A percentile compares a stretch with the other conserved stretches of the same genome.
Conservation (phyloP, 2,113 vertebrate genomes). For the Leucopsar rothschildi region DNA sequence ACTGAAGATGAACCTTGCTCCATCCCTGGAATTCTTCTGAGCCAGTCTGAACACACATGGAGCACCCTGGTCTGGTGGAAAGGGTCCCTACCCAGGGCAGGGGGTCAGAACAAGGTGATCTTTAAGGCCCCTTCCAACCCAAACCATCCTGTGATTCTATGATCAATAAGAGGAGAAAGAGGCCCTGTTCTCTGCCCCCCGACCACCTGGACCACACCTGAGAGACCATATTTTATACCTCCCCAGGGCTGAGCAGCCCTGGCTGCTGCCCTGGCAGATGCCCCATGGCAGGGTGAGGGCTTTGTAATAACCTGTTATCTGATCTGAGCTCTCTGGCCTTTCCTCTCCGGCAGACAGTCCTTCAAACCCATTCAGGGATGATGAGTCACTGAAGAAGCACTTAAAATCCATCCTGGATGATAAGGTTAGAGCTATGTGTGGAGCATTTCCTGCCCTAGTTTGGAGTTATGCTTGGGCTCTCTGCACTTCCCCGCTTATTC, state of each 20-base stretch:
- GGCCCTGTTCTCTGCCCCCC: background rate
- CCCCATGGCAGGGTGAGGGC: fast-evolving
- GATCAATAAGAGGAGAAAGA: background rate
- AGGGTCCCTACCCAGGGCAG: background rate
- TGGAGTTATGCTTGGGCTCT: background rate
- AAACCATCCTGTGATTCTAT: background rate
- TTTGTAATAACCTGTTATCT: background rate
- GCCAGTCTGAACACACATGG: background rate
- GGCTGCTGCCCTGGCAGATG: background rate
- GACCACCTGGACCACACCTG: background rate
- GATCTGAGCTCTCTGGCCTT: conserved; percentile 11
- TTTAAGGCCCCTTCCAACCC: background rate
- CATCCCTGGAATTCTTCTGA: background rate
- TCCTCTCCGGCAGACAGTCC: background rate
- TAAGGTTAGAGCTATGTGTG: background rate
- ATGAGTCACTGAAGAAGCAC: conserved; percentile 55
- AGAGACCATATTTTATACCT: fast-evolving
- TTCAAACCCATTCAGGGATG: conserved; percentile 17
- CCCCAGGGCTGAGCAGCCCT: fast-evolving
- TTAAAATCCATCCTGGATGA: conserved; percentile 22
- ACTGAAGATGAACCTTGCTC: background rate
- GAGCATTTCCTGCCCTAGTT: conserved; percentile 36
- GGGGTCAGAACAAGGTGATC: background rate
- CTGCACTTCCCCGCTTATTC: background rate
- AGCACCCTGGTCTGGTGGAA: background rate